Evolutionary conservation across 1,140 invertebrate species (phyloP), one percentile per base, ranked within the genome.

Genomic region (Panonychus citri): DNA sequence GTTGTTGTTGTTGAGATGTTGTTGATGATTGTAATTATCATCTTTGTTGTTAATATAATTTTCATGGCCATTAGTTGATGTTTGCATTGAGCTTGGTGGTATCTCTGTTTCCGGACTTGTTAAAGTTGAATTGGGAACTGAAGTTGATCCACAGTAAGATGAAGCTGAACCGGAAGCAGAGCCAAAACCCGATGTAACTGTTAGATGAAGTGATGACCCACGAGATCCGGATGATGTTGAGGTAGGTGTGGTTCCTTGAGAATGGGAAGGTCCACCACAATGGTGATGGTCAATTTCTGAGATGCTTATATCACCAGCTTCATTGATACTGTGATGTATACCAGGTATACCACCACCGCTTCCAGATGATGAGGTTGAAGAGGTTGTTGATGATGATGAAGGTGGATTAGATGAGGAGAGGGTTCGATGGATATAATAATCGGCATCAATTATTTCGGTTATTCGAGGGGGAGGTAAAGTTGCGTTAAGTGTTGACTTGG

Each of bases 21-120:
- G 30, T 12, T 34, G n/a, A 34, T 34, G 5, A 34, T 7, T 34
- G 12, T 34, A 34, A 34, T 12, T 34, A 34, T 12, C 5, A 1
- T 12, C 30, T 7, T 34, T 34, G 30, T 34, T 34, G 12, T 7
- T 34, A 12, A 34, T 34, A 34, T 34, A 12, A 34, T 34, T 34
- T 34, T 12, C 30, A 34, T 34, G 30, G 30, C 30, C 21, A 17
- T 46, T 46, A 8, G 42, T 10, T 46, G 24, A 27, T 53, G n/a
- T 7, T 5, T 53, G 19, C 27, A 17, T 21, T 39, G 17, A 37
- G 5, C 21, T 19, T 4, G 52, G 52, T 10, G 52, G 3, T 8
- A 53, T 53, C 37, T 53, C 52, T 17, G 28, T 53, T 25, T 53
- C 52, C 10, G 52, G 52, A 39, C 52, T 53, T 21, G 52, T 53